These are phyloP conservation scores for Zeuzera pyrina DNA, from an alignment of 2,888 invertebrate genomes.

Conservation along the genomic window DNA sequence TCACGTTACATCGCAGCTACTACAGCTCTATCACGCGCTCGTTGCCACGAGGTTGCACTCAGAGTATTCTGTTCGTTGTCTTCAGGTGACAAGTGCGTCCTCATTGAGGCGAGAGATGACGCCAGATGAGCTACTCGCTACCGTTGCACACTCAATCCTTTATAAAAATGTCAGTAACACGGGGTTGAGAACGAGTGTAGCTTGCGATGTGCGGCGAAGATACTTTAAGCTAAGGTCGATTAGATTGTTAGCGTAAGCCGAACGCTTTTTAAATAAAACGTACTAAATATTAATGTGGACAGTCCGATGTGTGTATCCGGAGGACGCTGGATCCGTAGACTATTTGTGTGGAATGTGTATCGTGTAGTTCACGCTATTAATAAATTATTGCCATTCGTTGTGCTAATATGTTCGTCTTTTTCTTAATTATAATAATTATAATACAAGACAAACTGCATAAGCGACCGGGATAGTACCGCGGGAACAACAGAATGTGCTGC, in stretches of 20 bases:
- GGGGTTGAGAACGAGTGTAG: constrained; percentile 64
- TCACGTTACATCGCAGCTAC: constrained; percentile 71
- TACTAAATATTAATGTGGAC: constrained; percentile 47
- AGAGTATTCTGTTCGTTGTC: constrained; percentile 75
- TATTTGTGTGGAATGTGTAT: constrained; percentile 67
- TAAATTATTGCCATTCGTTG: constrained; percentile 33
- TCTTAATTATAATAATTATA: background rate
- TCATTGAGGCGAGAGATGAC: constrained; percentile 83
- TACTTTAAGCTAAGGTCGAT: constrained; percentile 65
- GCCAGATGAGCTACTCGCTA: constrained; percentile 69
- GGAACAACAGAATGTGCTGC: too few relatives aligned
- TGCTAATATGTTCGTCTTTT: constrained; percentile 5
- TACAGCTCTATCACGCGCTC: constrained; percentile 66
- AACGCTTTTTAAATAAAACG: constrained; percentile 67
- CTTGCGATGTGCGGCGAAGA: constrained; percentile 71
- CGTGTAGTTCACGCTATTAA: constrained; percentile 64
- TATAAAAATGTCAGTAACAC: constrained; percentile 50
- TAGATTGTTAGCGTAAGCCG: constrained; percentile 70
- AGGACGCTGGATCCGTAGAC: constrained; percentile 59
- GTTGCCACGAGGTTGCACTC: constrained; percentile 66
- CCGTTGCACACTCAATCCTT: constrained; percentile 64
- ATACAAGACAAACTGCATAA: background rate
- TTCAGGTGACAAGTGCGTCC: constrained; percentile 87
- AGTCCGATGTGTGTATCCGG: constrained; percentile 66
- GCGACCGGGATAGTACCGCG: too few relatives aligned